phyloP scores from a whole-genome alignment of 2,113 vertebrate genomes.

The Heterotis niloticus region DNA sequence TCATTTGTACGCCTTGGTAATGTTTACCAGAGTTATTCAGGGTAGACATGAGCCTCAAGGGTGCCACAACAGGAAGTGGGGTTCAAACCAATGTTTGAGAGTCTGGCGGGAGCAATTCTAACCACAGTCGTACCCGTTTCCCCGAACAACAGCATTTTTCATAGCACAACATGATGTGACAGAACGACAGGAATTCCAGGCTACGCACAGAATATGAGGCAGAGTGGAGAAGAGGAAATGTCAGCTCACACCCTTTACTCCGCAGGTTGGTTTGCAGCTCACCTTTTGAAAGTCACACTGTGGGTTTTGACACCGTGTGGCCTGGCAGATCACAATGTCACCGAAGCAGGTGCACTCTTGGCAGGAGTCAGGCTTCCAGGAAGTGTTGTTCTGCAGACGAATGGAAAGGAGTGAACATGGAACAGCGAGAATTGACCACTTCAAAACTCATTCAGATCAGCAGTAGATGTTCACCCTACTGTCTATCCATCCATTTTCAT shows the following conservation, averaged over 20 bases:
- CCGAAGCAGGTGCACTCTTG: constrained; percentile 74
- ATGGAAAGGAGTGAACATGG: constrained; percentile 12
- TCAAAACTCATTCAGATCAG: background rate
- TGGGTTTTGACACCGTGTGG: constrained; percentile 68
- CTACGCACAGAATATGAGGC: background rate
- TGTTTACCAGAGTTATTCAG: too few relatives aligned
- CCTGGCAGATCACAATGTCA: constrained; percentile 71
- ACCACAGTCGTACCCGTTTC: too few relatives aligned
- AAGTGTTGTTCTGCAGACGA: constrained; percentile 74
- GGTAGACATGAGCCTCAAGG: too few relatives aligned
- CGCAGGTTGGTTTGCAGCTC: constrained; percentile 11
- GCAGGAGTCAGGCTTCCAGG: constrained; percentile 82
- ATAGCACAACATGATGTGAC: too few relatives aligned
- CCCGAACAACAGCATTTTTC: too few relatives aligned
- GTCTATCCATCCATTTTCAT: too few relatives aligned
- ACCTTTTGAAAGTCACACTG: constrained; percentile 83
- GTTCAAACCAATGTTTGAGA: too few relatives aligned
- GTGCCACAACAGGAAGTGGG: too few relatives aligned
- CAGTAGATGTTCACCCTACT: background rate
- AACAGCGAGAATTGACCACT: background rate
- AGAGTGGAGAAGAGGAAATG: background rate
- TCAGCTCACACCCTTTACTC: background rate
- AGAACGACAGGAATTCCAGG: background rate
- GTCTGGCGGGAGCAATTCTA: too few relatives aligned
- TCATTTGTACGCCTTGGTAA: too few relatives aligned